Conservation (phyloP, 2,797 vertebrate species). For the Acanthurus tractus region DNA sequence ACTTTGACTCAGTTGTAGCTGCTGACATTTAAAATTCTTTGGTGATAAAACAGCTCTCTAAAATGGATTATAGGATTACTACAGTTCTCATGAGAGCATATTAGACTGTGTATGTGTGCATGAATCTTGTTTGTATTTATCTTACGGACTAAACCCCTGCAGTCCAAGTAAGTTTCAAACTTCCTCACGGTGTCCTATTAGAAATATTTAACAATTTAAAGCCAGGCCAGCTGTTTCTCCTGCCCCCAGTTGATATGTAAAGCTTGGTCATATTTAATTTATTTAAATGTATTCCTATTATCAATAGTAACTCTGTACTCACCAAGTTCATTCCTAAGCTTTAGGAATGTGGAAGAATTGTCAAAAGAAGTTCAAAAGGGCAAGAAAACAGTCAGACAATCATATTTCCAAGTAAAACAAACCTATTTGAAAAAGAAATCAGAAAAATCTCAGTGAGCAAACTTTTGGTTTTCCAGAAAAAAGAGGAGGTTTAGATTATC, state of each 20-base stretch:
- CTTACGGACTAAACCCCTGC: background rate
- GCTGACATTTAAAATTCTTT: conserved; percentile 7
- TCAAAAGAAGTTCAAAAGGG: no score
- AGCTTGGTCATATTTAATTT: no score
- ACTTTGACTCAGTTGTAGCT: conserved; percentile 23
- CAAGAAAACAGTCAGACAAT: background rate
- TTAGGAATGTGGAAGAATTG: background rate
- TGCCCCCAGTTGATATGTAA: background rate
- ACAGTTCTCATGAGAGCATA: background rate
- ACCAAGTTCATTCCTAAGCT: background rate
- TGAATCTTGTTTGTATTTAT: conserved; percentile 2
- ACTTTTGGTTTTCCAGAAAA: background rate
- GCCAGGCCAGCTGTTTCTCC: background rate
- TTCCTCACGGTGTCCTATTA: background rate
- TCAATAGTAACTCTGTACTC: background rate
- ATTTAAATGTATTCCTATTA: background rate
- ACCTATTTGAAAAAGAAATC: background rate
- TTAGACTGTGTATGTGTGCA: background rate
- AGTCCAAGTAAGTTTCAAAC: background rate
- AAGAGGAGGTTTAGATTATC: background rate
- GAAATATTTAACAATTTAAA: background rate
- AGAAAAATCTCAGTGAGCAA: background rate
- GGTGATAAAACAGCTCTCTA: conserved; percentile 8
- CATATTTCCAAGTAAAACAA: background rate
- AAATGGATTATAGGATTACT: conserved; percentile 9